Conservation (phyloP, 2,888 invertebrate species). For the Cheilosia scutellata region DNA sequence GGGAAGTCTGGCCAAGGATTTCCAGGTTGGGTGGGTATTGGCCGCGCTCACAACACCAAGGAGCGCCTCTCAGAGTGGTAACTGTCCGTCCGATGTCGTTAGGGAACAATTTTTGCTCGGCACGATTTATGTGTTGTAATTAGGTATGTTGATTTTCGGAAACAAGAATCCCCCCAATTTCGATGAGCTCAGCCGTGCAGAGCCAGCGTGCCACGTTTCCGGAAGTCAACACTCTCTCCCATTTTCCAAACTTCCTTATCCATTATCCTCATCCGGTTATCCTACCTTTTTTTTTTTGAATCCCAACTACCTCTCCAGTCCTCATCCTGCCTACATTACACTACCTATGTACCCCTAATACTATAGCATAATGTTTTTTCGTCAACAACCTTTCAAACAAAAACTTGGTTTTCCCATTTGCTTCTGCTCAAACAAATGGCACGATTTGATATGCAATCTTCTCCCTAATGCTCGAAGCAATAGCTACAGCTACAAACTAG, state of each 20-base stretch:
- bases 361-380: background rate
- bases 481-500: background rate
- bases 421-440: background rate
- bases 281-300: no score
- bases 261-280: no score
- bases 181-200: background rate
- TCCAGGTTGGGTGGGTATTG: no score
- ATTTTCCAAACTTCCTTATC: no score
- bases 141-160: background rate
- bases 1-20: no score
- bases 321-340: no score
- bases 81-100: background rate
- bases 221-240: background rate
- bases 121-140: background rate
- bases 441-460: background rate
- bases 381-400: background rate
- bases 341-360: background rate
- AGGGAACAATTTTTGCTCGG: background rate
- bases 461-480: background rate
- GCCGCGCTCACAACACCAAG: no score
- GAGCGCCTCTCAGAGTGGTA: no score
- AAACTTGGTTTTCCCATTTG: background rate
- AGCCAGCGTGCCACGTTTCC: background rate
- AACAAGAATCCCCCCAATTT: background rate
- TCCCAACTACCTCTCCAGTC: no score